phyloP scores from a whole-genome alignment of 2,113 vertebrate species.

The Oncorhynchus gorbuscha region DNA sequence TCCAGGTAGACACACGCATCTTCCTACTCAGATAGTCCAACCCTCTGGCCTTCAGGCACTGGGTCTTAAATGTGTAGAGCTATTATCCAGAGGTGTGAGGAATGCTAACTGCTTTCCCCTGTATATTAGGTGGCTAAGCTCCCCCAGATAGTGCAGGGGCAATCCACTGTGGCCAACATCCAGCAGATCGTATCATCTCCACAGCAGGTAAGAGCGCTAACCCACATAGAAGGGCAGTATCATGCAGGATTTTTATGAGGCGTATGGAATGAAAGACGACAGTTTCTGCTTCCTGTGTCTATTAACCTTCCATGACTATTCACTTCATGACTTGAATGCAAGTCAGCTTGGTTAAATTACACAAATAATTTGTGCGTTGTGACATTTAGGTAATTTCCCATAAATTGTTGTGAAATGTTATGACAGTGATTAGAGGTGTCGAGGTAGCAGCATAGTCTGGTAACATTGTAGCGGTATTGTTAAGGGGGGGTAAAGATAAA shows the following conservation, averaged over 20 bases:
- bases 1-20: conserved; percentile 76
- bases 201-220: conserved; percentile 78
- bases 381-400: background rate
- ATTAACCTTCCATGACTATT: background rate
- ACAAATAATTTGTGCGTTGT: background rate
- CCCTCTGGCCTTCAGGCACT: background rate
- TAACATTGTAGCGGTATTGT: background rate
- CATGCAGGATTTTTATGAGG: no score
- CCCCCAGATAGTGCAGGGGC: conserved; percentile 84
- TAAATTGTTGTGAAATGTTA: background rate
- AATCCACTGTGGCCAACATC: conserved; percentile 79
- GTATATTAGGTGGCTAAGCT: conserved; percentile 81
- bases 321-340: background rate
- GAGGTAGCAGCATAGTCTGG: background rate
- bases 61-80: no score
- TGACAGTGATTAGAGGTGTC: background rate
- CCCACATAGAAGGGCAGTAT: no score
- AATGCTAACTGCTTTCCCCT: background rate
- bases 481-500: no score
- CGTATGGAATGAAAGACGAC: no score
- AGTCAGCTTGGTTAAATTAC: background rate
- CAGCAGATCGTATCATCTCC: conserved; percentile 87
- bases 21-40: no score
- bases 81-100: no score
- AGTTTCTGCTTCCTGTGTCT: background rate